Percentiles rank a stretch among this genome's conserved stretches.
Evolutionary conservation across 2,888 invertebrate genomes (phyloP).

Genomic region (Orthosia gracilis): DNA sequence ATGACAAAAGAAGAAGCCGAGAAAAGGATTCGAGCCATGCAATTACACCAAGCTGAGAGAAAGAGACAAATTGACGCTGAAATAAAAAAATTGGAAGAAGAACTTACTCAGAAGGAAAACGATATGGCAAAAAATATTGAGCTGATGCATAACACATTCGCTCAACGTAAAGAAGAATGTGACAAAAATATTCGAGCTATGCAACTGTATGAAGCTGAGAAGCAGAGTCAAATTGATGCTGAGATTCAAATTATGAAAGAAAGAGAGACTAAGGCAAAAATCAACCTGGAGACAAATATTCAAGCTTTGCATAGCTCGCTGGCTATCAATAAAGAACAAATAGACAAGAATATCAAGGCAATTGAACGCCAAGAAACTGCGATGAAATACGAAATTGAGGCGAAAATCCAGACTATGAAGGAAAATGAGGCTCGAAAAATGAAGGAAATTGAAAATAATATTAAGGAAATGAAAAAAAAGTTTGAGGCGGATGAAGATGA

Average conservation of each 20-base stretch:
- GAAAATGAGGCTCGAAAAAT: conserved; percentile 22
- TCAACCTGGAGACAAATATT: conserved; percentile 18
- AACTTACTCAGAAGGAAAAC: not conserved
- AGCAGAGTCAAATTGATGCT: conserved; percentile 10
- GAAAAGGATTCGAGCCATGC: conserved; percentile 15
- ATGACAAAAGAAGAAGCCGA: not conserved
- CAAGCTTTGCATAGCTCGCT: conserved; percentile 19
- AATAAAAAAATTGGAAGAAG: conserved; percentile 15
- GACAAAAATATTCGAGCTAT: conserved; percentile 12
- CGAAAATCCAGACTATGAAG: conserved; percentile 17
- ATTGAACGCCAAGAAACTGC: conserved; percentile 8
- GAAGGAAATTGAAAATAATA: conserved; percentile 23
- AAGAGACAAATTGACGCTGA: conserved; percentile 15
- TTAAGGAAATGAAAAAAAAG: conserved; percentile 27
- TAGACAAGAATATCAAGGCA: conserved; percentile 18
- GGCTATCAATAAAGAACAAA: conserved; percentile 2
- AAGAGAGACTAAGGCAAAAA: conserved; percentile 14
- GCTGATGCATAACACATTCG: not conserved
- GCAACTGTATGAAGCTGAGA: conserved; percentile 2
- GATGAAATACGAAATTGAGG: conserved; percentile 17
- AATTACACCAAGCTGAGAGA: conserved; percentile 8
- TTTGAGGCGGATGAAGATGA: conserved; percentile 30
- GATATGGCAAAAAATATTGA: conserved; percentile 4
- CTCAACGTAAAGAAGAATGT: conserved; percentile 13
- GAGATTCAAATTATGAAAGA: conserved; percentile 30